Evolutionary conservation across 1,140 invertebrate species (phyloP), one percentile per base, ranked within the genome.

Genomic region (Tetramorium parvispinum): DNA sequence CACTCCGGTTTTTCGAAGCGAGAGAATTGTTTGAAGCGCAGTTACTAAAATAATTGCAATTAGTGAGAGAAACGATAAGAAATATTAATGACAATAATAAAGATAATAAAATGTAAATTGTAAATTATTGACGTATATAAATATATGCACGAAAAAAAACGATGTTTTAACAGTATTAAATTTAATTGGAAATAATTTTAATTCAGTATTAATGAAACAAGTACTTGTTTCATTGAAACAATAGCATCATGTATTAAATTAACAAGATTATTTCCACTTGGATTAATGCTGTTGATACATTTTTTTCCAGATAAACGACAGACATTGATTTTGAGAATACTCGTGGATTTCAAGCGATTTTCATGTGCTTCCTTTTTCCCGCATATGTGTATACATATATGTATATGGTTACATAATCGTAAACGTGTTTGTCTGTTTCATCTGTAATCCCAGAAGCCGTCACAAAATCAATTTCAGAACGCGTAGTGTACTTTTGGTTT

Each of bases 401-500:
- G 16, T 8, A 13, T 24, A 10, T 16, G 7, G n/a, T 79, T 66
- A 53, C 11, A 66, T 46, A 53, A 79, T 79, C 21, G 10, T 55
- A 40, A 70, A 53, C 10, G 32, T 65, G 46, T 70, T 55, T 70
- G 37, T 8, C n/a, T 46, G 37, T 18, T 70, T 16, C 16, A 18
- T 27, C n/a, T 68, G n/a, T 49, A 55, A 81, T 81, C 37, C 32
- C 49, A 40, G 18, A 53, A 79, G 13, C n/a, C 55, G 53, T 78
- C 37, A 49, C 75, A 43, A 40, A 75, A 85, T 81, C 85, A 87
- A 87, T 79, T 85, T 73, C 65, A 76, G 53, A 85, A 53, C 40
- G 66, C 24, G 40, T 51, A 65, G 43, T 37, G 40, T 51, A 68
- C 61, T 81, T 86, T 88, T 65, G 65, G 63, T 87, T 88, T 88